Evolutionary conservation across 2,888 invertebrate genomes (phyloP).

Genomic region (Agrilus mali): DNA sequence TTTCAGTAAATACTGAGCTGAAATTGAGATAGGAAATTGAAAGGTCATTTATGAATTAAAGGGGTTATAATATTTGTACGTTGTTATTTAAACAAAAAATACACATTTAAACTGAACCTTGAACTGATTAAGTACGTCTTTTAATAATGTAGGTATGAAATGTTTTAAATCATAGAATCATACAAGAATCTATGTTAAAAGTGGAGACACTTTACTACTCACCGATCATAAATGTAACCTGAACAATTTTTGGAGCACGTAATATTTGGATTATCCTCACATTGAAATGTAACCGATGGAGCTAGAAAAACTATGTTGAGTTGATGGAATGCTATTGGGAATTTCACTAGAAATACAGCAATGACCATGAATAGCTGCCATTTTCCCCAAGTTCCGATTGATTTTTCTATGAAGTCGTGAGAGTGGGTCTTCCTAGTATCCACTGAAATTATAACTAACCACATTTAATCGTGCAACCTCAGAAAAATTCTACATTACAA

Average conservation of each 20-base stretch:
- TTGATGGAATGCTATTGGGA: constrained; percentile 72
- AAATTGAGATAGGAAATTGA: constrained; percentile 1
- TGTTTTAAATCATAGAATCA: too few species aligned
- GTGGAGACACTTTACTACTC: constrained; percentile 21
- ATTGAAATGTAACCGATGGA: constrained; percentile 46
- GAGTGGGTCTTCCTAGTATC: too few species aligned
- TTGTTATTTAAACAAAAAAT: too few species aligned
- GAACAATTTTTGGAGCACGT: constrained; percentile 45
- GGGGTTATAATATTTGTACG: too few species aligned
- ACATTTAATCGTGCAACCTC: too few species aligned
- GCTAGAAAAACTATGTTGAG: constrained; percentile 66
- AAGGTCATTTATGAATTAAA: too few species aligned
- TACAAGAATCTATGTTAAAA: too few species aligned
- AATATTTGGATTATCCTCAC: constrained; percentile 32
- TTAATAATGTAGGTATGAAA: too few species aligned
- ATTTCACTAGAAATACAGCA: constrained; percentile 57
- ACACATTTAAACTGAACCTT: too few species aligned
- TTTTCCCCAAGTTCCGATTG: constrained; percentile 58
- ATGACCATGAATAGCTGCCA: constrained; percentile 65
- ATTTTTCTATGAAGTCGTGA: constrained; percentile 30
- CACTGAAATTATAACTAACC: too few species aligned
- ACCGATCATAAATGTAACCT: constrained; percentile 46
- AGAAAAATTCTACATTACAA: too few species aligned
- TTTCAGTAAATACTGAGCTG: constrained; percentile 49
- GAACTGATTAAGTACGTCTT: too few species aligned